phyloP scores from a whole-genome alignment of 2,113 vertebrate species.

The Neolamprologus devosi region DNA sequence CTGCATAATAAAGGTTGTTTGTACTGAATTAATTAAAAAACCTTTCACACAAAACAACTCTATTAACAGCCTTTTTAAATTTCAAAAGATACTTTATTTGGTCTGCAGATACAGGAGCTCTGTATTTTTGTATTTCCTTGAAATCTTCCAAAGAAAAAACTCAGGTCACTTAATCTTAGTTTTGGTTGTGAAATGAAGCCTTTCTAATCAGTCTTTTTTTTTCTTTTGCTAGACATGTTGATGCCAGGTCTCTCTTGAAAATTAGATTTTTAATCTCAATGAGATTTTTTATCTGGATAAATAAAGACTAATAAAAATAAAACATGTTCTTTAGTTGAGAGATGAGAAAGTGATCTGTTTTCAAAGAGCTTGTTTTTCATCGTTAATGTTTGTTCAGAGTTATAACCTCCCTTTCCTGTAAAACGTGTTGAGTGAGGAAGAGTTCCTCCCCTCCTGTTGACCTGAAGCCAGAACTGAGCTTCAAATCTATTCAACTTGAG shows the following conservation, averaged over 20 bases:
- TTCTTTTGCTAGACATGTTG: neutral
- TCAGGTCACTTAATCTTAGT: accelerated
- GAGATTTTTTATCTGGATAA: neutral
- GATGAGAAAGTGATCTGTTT: neutral
- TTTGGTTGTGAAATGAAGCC: neutral
- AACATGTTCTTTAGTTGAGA: neutral
- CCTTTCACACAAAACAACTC: accelerated
- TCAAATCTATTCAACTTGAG: neutral
- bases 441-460: neutral
- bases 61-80: neutral
- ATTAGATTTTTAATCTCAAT: neutral
- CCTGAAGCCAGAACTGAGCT: neutral
- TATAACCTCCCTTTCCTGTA: neutral
- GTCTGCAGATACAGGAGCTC: accelerated
- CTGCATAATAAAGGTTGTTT: accelerated
- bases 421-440: neutral
- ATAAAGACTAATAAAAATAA: neutral
- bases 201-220: no score
- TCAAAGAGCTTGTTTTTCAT: neutral
- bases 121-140: accelerated
- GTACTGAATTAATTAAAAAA: neutral
- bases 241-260: accelerated
- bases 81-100: neutral
- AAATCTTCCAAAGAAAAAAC: neutral
- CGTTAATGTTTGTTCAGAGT: accelerated